Evolutionary conservation across 2,888 invertebrate genomes (phyloP).

Genomic region (Nomada flava): DNA sequence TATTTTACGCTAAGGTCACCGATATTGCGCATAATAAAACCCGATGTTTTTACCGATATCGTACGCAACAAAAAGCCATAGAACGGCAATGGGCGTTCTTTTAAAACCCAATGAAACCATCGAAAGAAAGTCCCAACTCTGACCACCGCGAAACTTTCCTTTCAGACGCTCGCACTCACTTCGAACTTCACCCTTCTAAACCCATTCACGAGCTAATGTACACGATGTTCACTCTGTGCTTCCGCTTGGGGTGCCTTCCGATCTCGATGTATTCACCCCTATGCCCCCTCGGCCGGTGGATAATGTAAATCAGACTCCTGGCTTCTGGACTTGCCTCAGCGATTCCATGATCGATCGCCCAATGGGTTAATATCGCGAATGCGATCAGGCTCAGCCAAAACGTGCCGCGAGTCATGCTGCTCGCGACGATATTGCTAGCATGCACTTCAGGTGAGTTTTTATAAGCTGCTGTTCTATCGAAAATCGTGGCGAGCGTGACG

Average conservation of each 20-base stretch:
- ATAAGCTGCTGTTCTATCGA: conserved; percentile 39
- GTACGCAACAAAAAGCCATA: no score
- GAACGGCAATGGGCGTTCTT: no score
- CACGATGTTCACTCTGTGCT: not conserved
- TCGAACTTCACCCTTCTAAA: not conserved
- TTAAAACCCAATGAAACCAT: not conserved
- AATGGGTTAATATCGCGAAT: conserved; percentile 12
- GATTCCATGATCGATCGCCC: not conserved
- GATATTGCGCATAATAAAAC: no score
- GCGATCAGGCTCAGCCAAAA: conserved; percentile 27
- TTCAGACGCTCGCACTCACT: not conserved
- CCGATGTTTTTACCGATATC: no score
- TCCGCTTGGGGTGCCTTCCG: not conserved
- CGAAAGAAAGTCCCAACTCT: not conserved
- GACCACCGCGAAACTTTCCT: not conserved
- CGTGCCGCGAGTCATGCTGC: conserved; percentile 17
- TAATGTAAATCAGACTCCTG: conserved; percentile 16
- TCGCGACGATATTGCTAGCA: not conserved
- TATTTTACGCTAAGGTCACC: no score
- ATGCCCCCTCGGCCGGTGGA: conserved; percentile 19
- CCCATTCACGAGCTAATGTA: conserved; percentile 4
- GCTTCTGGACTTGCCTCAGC: not conserved
- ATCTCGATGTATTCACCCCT: conserved; percentile 14
- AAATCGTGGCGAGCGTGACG: conserved; percentile 24
- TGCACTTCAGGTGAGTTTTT: conserved; percentile 20